These are phyloP conservation scores for Trichopoda pennipes DNA, from an alignment of 2,888 invertebrate genomes.

Conservation along the genomic window DNA sequence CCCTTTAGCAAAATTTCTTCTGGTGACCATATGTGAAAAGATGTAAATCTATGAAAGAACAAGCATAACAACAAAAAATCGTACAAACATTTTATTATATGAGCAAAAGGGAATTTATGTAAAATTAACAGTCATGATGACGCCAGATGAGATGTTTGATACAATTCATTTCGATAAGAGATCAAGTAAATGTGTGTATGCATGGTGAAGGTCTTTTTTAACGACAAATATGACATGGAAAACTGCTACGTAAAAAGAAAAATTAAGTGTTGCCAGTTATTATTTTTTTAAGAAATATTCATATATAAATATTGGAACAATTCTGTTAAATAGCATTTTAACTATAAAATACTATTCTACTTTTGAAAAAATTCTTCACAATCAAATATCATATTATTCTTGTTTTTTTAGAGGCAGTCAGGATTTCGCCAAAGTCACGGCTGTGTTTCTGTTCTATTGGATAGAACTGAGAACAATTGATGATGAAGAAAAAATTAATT, in stretches of 20 bases:
- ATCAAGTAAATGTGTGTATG: constrained; percentile 25
- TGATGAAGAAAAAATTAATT: too few relatives aligned
- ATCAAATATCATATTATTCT: too few relatives aligned
- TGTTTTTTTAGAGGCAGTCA: too few relatives aligned
- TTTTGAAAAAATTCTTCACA: too few relatives aligned
- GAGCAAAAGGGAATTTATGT: constrained; percentile 19
- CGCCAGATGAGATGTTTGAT: constrained; percentile 54
- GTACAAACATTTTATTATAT: constrained; percentile 28
- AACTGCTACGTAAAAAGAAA: not conserved
- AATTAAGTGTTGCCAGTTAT: not conserved
- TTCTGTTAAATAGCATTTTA: too few relatives aligned
- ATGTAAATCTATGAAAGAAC: constrained; percentile 4
- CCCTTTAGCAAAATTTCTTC: constrained; percentile 49
- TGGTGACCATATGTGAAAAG: constrained; percentile 63
- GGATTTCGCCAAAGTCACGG: too few relatives aligned
- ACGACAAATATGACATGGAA: constrained; percentile 10
- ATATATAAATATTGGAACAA: not conserved
- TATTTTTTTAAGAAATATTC: not conserved
- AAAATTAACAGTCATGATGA: constrained; percentile 58
- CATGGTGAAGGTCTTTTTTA: constrained; percentile 56
- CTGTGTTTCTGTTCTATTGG: too few relatives aligned
- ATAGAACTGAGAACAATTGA: too few relatives aligned
- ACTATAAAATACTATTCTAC: too few relatives aligned
- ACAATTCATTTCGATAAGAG: constrained; percentile 28
- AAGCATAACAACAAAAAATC: not conserved